A percentile compares a stretch with the other conserved stretches of the same genome.
Evolutionary conservation across 2,888 invertebrate genomes (phyloP).

Genomic region (Apamea crenata): DNA sequence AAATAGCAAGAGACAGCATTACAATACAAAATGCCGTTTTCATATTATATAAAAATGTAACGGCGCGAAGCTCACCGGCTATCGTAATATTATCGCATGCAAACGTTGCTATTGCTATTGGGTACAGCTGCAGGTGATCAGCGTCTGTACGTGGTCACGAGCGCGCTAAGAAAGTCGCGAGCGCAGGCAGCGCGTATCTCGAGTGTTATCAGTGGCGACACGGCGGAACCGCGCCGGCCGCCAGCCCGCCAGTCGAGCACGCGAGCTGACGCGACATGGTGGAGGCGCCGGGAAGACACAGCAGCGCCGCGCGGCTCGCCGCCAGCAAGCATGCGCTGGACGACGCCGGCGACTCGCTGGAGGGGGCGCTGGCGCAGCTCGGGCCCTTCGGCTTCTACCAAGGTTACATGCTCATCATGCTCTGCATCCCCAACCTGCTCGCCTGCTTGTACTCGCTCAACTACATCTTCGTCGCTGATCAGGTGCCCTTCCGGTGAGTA

Average conservation of each 20-base stretch:
- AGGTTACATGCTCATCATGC: constrained; percentile 79
- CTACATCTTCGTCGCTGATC: constrained; percentile 90
- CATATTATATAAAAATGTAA: background rate
- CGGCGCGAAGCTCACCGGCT: background rate
- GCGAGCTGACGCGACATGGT: constrained; percentile 39
- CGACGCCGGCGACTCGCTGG: constrained; percentile 73
- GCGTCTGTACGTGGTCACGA: background rate
- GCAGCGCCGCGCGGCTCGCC: constrained; percentile 13
- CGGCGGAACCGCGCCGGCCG: background rate
- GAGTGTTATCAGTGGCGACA: constrained; percentile 44
- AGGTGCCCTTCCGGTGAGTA: constrained; percentile 89
- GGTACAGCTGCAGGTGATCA: constrained; percentile 23
- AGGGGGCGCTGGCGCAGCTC: constrained; percentile 80
- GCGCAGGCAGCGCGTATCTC: constrained; percentile 17
- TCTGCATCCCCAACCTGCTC: constrained; percentile 87
- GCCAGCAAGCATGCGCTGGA: constrained; percentile 26
- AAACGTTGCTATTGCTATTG: background rate
- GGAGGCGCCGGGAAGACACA: background rate
- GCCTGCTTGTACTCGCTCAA: constrained; percentile 89
- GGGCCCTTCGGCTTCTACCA: constrained; percentile 87
- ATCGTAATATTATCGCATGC: background rate
- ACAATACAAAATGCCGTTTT: background rate
- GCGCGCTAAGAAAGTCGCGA: constrained; percentile 1
- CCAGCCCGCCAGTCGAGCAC: constrained; percentile 8
- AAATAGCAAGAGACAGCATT: background rate